Percentiles rank a stretch among this genome's conserved stretches.
These are phyloP conservation scores for Pristionchus arcanus DNA, from an alignment of 2,888 invertebrate species.

Conservation along the genomic window DNA sequence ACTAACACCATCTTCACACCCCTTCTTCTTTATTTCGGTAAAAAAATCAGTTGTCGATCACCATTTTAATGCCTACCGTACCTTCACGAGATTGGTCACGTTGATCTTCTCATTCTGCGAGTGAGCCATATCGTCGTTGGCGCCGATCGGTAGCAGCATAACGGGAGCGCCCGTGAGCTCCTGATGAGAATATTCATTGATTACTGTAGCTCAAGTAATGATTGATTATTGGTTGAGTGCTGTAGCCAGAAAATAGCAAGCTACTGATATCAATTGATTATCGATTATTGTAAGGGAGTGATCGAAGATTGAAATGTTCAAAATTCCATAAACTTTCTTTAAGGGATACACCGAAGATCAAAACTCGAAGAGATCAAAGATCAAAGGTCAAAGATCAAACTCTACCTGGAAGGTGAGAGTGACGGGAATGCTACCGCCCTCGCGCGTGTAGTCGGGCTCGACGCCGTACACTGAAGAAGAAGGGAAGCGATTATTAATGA, in stretches of 20 bases:
- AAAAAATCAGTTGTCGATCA: background rate
- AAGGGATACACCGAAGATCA: background rate
- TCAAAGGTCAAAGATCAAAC: background rate
- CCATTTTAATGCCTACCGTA: background rate
- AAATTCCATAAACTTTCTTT: background rate
- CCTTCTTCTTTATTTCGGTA: too few species aligned
- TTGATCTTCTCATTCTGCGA: conserved; percentile 98
- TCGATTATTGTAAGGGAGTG: too few species aligned
- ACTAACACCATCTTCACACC: too few species aligned
- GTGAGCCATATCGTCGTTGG: conserved; percentile 97
- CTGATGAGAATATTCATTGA: conserved; percentile 63
- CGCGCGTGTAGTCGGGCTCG: conserved; percentile 94
- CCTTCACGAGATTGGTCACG: conserved; percentile 80
- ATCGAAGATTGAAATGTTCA: background rate
- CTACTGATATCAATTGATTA: too few species aligned
- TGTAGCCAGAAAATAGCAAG: background rate
- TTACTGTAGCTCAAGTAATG: background rate
- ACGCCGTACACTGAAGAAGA: conserved; percentile 86
- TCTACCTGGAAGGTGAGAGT: conserved; percentile 87
- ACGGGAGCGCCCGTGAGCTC: conserved; percentile 87
- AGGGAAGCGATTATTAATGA: background rate
- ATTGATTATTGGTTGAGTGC: background rate
- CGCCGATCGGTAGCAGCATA: conserved; percentile 93
- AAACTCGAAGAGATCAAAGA: background rate
- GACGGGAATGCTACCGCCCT: conserved; percentile 98